Base-by-base conservation (phyloP, 2,113 vertebrate species). In the Lanius collurio region DNA sequence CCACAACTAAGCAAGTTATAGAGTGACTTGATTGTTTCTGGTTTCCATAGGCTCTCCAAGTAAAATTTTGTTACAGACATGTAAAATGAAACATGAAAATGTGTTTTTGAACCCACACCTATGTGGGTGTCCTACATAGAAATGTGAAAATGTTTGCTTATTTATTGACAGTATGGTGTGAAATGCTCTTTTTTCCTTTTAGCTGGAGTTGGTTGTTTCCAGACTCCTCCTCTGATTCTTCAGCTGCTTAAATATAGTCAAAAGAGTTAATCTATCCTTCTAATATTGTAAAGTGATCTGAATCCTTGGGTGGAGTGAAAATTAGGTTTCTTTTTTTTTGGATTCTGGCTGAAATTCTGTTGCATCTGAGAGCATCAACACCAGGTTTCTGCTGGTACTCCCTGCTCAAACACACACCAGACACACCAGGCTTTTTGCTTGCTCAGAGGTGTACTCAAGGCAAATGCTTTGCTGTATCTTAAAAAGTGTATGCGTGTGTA, bases 391-490 rank as follows among this genome's bases (percentile, higher is more conserved):
- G 37, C 35, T 87, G 70, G 80, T 83, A 80, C 20, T 64, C 69
- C 53, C 31, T 22, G 42, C 42, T 81, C 64, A 97, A 97, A 78
- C 50, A 92, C 82, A 94, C 41, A 74, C 63, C 46, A 80, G 83
- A 78, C 42, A 83, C 16, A 69, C 27, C 3, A 56, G 59, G 60
- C 79, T 93, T 93, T 95, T 97, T 1, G 18, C 81, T 96, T 97
- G 64, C 94, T 77, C 57, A 95, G 88, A 91, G 80, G n/a, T 90
- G 65, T 87, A 79, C 20, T 90, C 63, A 93, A 96, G 89, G 88
- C 56, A 96, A 41, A 75, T 90, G 63, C 94, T 97, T 82, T 86
- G 67, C 67, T 76, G 31, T 95, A 64, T 95, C 94, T 89, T 74
- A 83, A 86, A 95, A 94, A 96, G 70, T 93, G 75, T 96, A 49